Evolutionary conservation across 2,888 invertebrate genomes (phyloP), one percentile per base, ranked within the genome.

Genomic region (Yponomeuta plumbellus): DNA sequence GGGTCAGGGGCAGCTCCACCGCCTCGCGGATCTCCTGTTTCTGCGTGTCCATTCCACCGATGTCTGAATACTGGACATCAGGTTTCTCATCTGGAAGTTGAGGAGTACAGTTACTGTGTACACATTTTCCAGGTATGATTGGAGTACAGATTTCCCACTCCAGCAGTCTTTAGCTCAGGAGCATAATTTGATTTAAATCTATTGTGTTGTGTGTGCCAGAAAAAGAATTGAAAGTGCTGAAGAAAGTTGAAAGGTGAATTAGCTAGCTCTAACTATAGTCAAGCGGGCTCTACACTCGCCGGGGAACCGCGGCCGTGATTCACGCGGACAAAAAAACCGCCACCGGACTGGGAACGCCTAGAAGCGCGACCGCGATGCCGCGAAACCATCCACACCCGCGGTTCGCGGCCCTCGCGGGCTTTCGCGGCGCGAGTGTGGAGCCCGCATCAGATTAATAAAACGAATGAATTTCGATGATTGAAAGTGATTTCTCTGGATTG

Each of bases 41-140:
- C 85, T 99, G 99, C 93, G 99, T 98, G 85, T 99, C 99, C 97
- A 99, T 97, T 52, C 99, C 99, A 84, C 99, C 99, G 79, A 99
- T 99, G 80, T 99, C 99, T 6, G 97, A 94, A 85, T 99, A 99
- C 69, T 96, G 94, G 10, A 99, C 97, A 85, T 99, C 99, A 0
- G 99, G 99, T 80, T 99, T 99, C 85, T 99, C 99, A 93, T 99
- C 99, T 93, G 74, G 61, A 64, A 66, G 13, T 57, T 39, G 58
- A 34, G 34, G 34, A 34, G 20, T 56, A n/a, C 17, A 1, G 8
- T 56, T 56, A n/a, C 17, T 13, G 8, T 56, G 1, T 56, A 56
- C 20, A 34, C 5, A 8, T 34, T 1, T 34, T 34, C 1, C 34
- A 34, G 34, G 8, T 34, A 26, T 4, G 26, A 26, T 2, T 5